These are phyloP conservation scores for Osmoderma eremita DNA, from an alignment of 2,888 invertebrate species.

Conservation along the genomic window DNA sequence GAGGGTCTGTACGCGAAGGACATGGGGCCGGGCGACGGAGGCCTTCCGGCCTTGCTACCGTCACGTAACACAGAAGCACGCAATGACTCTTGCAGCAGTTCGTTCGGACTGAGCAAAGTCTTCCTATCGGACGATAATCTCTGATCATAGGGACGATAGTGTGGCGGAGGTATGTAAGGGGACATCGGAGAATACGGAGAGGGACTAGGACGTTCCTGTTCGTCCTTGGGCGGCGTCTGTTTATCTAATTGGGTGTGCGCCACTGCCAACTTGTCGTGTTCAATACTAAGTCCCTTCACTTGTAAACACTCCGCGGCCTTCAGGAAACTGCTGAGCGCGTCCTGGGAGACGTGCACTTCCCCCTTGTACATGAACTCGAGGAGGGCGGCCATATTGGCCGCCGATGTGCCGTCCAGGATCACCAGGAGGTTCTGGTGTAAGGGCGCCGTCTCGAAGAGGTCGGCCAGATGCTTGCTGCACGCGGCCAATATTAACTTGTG, in stretches of 20 bases:
- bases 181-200: constrained; percentile 65
- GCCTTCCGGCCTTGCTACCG: constrained; percentile 67
- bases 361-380: constrained; percentile 95
- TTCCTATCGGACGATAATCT: constrained; percentile 64
- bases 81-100: constrained; percentile 71
- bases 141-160: constrained; percentile 61
- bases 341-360: constrained; percentile 92
- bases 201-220: constrained; percentile 56
- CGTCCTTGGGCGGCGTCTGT: constrained; percentile 53
- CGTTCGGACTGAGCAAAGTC: constrained; percentile 67
- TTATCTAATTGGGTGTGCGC: constrained; percentile 65
- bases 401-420: constrained; percentile 89
- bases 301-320: constrained; percentile 92
- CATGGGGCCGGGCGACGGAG: constrained; percentile 63
- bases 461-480: constrained; percentile 93
- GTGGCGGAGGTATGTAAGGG: constrained; percentile 64
- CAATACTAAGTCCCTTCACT: constrained; percentile 83
- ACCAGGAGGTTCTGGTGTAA: constrained; percentile 84
- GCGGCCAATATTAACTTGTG: constrained; percentile 92
- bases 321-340: constrained; percentile 88
- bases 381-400: constrained; percentile 89
- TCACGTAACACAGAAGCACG: constrained; percentile 76
- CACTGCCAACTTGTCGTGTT: constrained; percentile 74
- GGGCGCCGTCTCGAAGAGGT: constrained; percentile 88
- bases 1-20: constrained; percentile 63